Base-by-base conservation (phyloP, 1,140 invertebrate species). In the Bombus consobrinus region DNA sequence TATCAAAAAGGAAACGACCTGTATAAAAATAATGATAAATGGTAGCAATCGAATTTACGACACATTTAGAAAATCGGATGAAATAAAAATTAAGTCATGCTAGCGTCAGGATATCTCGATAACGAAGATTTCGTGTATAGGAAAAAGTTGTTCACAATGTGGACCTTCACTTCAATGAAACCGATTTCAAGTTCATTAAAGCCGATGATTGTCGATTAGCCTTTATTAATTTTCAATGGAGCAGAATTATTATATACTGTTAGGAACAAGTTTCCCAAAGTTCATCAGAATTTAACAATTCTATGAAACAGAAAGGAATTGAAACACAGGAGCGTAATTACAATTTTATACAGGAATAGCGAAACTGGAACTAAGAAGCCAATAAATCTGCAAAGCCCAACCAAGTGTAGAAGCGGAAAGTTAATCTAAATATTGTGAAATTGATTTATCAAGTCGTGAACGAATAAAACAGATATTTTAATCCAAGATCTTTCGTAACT, bases 301-400 rank as follows among this genome's bases (percentile, higher is more conserved):
- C 18, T 28, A 8, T n/a, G 18, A 80, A 2, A 53, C 12, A 39
- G 53, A 12, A 34, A 37, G 32, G 53, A 80, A 69, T 22, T 53
- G 53, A 43, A 80, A 69, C 43, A 43, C 32, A 28, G 68, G 3
- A 34, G 32, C 34, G 37, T 80, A 80, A 80, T 68, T 68, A 37
- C 22, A n/a, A 77, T 47, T 41, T 79, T 43, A 34, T 25, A 34
- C 37, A n/a, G 64, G 43, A 37, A 39, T 37, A 37, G 64, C 6
- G 41, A 37, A n/a, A 53, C 64, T 53, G 34, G 4, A 53, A 69
- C 69, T 69, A 80, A 34, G 53, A 69, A 28, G 37, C 9, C 12
- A 34, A 69, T 80, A 80, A 80, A 80, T 64, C 47, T 43, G 37
- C 59, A 66, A 79, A 39, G 10, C n/a, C 43, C 10, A 39, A 43